Conservation (phyloP, 2,113 vertebrate species). For the Panthera uncia region DNA sequence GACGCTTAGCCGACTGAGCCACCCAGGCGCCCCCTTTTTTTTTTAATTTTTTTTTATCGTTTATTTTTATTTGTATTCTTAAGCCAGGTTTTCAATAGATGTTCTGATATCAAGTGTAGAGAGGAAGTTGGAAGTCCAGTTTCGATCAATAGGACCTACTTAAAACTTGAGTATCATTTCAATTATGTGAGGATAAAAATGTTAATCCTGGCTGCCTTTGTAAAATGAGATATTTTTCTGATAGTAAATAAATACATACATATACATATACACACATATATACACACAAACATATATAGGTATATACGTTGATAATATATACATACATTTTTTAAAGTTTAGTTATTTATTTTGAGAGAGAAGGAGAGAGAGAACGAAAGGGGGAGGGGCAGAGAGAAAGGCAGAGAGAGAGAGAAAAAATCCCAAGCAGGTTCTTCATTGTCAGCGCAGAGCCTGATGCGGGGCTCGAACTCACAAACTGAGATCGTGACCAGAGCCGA, state of each 20-base stretch:
- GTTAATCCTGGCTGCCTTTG: not conserved
- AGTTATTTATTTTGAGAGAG: too few species aligned
- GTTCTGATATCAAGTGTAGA: not conserved
- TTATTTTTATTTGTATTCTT: not conserved
- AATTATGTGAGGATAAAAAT: not conserved
- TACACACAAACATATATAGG: not conserved
- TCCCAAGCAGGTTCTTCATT: too few species aligned
- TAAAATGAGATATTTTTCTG: not conserved
- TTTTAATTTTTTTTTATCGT: too few species aligned
- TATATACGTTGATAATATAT: not conserved
- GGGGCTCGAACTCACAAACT: too few species aligned
- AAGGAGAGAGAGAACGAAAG: too few species aligned
- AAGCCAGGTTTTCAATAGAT: not conserved
- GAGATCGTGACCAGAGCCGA: too few species aligned
- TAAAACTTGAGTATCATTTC: slow-evolving; percentile 9
- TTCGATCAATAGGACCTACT: not conserved
- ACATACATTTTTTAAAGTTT: too few species aligned
- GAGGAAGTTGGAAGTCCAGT: not conserved
- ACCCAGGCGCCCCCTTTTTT: too few species aligned
- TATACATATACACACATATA: not conserved
- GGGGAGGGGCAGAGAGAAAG: too few species aligned
- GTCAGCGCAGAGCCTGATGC: too few species aligned
- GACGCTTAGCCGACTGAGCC: too few species aligned
- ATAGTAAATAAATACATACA: not conserved
- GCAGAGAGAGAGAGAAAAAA: too few species aligned